A percentile compares a stretch with the other conserved stretches of the same genome.
These are phyloP conservation scores for Phyllotis vaccarum DNA, from an alignment of 2,797 vertebrate species.

Conservation along the genomic window DNA sequence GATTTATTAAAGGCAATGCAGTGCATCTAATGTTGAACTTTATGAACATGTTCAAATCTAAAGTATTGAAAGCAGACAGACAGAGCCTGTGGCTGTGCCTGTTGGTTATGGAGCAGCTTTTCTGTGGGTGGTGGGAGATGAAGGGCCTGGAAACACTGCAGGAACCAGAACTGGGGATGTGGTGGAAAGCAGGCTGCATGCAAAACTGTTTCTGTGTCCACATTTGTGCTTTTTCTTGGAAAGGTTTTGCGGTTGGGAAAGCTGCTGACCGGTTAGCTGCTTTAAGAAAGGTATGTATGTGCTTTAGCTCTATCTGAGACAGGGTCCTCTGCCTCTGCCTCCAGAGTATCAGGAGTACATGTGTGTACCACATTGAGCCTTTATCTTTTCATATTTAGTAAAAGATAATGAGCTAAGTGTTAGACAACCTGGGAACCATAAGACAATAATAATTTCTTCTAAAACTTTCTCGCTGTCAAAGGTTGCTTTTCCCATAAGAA, in stretches of 20 bases:
- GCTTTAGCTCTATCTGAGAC: not conserved
- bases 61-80: not conserved
- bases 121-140: not conserved
- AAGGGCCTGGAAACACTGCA: not conserved
- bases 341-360: not conserved
- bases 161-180: not conserved
- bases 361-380: not conserved
- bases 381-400: slow-evolving; percentile 1
- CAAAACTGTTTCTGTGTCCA: slow-evolving; percentile 15
- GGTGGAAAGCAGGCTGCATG: not conserved
- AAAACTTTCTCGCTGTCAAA: not conserved
- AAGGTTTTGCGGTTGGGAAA: slow-evolving; percentile 97
- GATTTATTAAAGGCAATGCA: slow-evolving; percentile 22
- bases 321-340: not conserved
- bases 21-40: not conserved
- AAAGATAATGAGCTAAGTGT: not conserved
- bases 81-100: not conserved
- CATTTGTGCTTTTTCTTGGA: slow-evolving; percentile 62
- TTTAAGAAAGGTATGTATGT: slow-evolving; percentile 95
- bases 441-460: not conserved
- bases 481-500: not conserved
- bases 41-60: not conserved
- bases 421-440: not conserved
- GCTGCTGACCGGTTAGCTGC: slow-evolving; percentile 92
- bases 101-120: not conserved